Percentiles rank a stretch among this genome's conserved stretches.
These are phyloP conservation scores for Kryptolebias ocellatus DNA, from an alignment of 2,797 vertebrate genomes.

Conservation along the genomic window DNA sequence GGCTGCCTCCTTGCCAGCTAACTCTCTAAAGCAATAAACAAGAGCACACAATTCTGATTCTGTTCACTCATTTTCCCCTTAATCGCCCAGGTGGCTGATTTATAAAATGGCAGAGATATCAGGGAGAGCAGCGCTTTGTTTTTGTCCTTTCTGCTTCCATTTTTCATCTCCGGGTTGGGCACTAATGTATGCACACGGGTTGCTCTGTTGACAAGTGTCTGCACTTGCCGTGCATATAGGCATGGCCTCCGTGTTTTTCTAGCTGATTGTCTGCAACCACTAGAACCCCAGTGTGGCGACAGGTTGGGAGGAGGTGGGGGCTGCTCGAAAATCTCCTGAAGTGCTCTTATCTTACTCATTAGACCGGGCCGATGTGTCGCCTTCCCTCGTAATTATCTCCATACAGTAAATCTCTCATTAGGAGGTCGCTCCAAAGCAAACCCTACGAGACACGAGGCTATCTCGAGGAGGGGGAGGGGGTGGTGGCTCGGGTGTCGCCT, in stretches of 20 bases:
- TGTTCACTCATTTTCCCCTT: constrained; percentile 51
- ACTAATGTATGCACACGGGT: not conserved
- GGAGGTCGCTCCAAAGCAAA: constrained; percentile 57
- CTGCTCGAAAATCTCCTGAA: constrained; percentile 54
- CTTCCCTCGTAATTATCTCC: constrained; percentile 72
- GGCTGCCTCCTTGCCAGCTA: constrained; percentile 66
- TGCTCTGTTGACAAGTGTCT: constrained; percentile 7
- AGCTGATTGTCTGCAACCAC: constrained; percentile 60
- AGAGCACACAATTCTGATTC: constrained; percentile 58
- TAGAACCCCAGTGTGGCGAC: constrained; percentile 46
- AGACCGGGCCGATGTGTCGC: constrained; percentile 62
- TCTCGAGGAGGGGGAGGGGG: constrained; percentile 41
- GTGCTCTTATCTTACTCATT: constrained; percentile 79
- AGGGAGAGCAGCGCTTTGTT: constrained; percentile 8
- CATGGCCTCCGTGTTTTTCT: constrained; percentile 46
- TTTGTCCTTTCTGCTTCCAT: constrained; percentile 14
- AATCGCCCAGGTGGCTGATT: constrained; percentile 73
- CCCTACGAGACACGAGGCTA: constrained; percentile 47
- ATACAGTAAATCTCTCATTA: constrained; percentile 76
- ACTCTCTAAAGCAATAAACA: constrained; percentile 75
- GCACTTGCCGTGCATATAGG: constrained; percentile 23
- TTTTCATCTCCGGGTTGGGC: constrained; percentile 14
- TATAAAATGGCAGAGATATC: constrained; percentile 51
- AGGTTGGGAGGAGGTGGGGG: constrained; percentile 38
- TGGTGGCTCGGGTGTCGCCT: constrained; percentile 34